Conservation (phyloP, 2,797 vertebrate species). For the Hoplostethus mediterraneus region DNA sequence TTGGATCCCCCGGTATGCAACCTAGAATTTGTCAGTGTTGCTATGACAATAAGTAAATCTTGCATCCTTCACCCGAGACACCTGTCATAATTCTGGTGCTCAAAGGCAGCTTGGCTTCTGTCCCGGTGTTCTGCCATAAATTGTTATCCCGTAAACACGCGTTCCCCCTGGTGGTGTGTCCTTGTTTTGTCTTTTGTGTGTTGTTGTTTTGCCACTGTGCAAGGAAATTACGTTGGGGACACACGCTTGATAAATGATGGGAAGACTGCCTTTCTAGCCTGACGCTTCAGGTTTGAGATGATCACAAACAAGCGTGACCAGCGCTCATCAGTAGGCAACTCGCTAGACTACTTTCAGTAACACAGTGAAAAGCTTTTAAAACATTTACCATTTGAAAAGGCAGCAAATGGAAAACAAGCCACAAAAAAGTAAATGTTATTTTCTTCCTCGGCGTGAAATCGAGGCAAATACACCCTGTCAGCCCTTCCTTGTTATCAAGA, state of each 20-base stretch:
- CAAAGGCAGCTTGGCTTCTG: neutral
- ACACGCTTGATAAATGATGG: conserved; percentile 4
- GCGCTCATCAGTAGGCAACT: neutral
- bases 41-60: no score
- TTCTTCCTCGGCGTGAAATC: neutral
- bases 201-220: neutral
- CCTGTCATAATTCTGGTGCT: neutral
- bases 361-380: neutral
- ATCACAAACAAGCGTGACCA: neutral
- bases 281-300: neutral
- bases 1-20: no score
- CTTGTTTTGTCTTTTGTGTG: neutral
- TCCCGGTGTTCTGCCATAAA: neutral
- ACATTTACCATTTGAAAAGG: neutral
- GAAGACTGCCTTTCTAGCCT: neutral
- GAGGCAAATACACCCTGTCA: neutral
- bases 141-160: neutral
- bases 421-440: neutral
- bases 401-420: no score
- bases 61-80: neutral
- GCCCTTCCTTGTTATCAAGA: conserved; percentile 1
- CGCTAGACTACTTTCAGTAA: neutral
- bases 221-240: neutral
- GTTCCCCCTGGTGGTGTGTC: neutral
- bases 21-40: no score